Base-by-base conservation (phyloP, 2,797 vertebrate species). In the Cichlasoma orientale region DNA sequence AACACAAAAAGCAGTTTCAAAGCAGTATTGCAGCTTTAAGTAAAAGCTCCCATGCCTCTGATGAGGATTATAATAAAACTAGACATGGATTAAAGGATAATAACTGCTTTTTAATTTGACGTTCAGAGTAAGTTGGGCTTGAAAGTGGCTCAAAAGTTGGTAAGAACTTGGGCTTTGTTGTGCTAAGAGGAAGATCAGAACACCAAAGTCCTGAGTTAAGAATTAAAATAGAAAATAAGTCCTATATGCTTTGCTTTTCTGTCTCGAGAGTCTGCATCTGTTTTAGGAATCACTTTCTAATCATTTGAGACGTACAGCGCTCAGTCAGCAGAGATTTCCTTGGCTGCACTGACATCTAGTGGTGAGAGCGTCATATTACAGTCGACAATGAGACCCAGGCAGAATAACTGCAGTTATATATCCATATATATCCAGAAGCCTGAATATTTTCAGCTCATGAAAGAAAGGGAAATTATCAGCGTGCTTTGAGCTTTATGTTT, bases 321-420 rank as follows among this genome's bases (percentile, higher is more conserved):
- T n/a, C 21, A 21, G 52, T 27, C 59, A 19, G 1, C 23, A 1
- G 3, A n/a, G 9, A 38, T 84, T 66, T 54, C 61, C 56, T 80
- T 7, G 44, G 55, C 14, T 29, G 76, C 78, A 86, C 80, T 91
- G 89, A 83, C 93, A 89, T 76, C 93, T 92, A 83, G 86, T 91
- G 93, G 90, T 70, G 59, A 61, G 21, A 47, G 9, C 1, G 1
- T 33, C 1, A 6, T 16, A 19, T 74, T 86, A 55, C 86, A 72
- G 63, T 3, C 18, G 21, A 61, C 7, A 27, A 27, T 21, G 66
- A 55, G 16, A 6, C 2, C 16, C 44, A 18, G 36, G 36, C 38
- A 25, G 3, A 63, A 25, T 63, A 63, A 66, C 38, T 1, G 3
- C 5, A 44, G 61, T 7, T 41, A 63, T 14, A 27, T 14, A 14